Conservation (phyloP, 2,888 invertebrate genomes). For the Conops quadrifasciatus region DNA sequence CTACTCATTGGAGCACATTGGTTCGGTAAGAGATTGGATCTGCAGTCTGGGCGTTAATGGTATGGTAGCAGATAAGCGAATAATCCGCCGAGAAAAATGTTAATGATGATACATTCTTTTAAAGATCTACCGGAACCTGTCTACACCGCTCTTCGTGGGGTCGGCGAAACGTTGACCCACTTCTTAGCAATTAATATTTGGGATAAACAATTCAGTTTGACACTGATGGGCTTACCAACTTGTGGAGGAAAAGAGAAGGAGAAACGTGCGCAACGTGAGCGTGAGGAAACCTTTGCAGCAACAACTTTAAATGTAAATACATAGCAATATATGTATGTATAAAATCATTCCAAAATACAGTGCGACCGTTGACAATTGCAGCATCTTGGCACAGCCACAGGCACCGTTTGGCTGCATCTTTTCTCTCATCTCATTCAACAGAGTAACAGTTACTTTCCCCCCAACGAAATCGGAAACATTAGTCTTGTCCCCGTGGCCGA, state of each 20-base stretch:
- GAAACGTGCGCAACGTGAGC: slow-evolving; percentile 50
- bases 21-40: slow-evolving; percentile 58
- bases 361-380: slow-evolving; percentile 47
- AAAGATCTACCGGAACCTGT: slow-evolving; percentile 75
- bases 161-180: slow-evolving; percentile 80
- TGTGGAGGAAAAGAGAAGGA: slow-evolving; percentile 45
- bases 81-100: not conserved
- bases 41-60: slow-evolving; percentile 55
- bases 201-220: slow-evolving; percentile 72
- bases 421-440: slow-evolving; percentile 75
- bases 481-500: slow-evolving; percentile 82
- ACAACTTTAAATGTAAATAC: not conserved
- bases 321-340: not conserved
- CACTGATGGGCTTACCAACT: slow-evolving; percentile 55
- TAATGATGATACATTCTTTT: slow-evolving; percentile 42
- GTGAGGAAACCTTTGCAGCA: slow-evolving; percentile 27
- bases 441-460: slow-evolving; percentile 72
- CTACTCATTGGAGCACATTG: slow-evolving; percentile 58
- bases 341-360: not conserved
- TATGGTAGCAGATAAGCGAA: too few species aligned
- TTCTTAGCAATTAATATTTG: slow-evolving; percentile 83
- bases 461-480: slow-evolving; percentile 78
- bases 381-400: slow-evolving; percentile 58
- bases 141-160: slow-evolving; percentile 75
- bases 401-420: slow-evolving; percentile 65